Evolutionary conservation across 2,113 vertebrate genomes (phyloP), one percentile per base, ranked within the genome.

Genomic region (Sprattus sprattus): DNA sequence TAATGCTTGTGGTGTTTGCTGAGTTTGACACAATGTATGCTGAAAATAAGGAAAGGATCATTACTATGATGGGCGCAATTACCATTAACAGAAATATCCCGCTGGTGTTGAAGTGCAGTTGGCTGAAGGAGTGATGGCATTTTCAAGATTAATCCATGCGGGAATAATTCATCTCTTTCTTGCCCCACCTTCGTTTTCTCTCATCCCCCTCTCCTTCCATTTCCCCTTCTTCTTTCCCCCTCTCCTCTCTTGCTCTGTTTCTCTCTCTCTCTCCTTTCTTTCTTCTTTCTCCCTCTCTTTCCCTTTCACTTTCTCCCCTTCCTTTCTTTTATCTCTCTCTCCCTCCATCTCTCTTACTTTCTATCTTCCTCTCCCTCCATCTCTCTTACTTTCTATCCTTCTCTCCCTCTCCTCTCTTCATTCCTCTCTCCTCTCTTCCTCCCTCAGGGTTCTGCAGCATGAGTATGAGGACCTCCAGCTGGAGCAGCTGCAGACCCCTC

Each of bases 391-490:
- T 52, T 44, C 10, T 57, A 28, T 39, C 28, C n/a, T n/a, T 28
- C 4, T 50, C 81, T 46, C 60, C 25, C 39, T 78, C 32, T 16
- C 39, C 46, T 81, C 1, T 3, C 6, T 39, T 20, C 25, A 20
- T n/a, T 9, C 44, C 11, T 46, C 8, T 18, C 4, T 16, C 16
- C 9, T 5, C 32, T 45, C 22, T 18, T 5, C 80, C 49, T 28
- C 25, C 10, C n/a, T 6, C 91, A 99, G 98, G 94, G 95, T 83
- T 64, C 93, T 99, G 44, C 96, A 98, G 91, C 91, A 94, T 89
- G 98, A 99, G 90, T 99, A 99, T 0, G 97, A 99, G 84, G 97
- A 97, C 87, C 93, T 99, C n/a, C 64, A 71, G 82, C 97, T 96
- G 89, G 96, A 97, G 75, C 98, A 99, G 89, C 97, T 98, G 64